Evolutionary conservation across 2,888 invertebrate species (phyloP), one percentile per base, ranked within the genome.

Genomic region (Ectemnius cavifrons): DNA sequence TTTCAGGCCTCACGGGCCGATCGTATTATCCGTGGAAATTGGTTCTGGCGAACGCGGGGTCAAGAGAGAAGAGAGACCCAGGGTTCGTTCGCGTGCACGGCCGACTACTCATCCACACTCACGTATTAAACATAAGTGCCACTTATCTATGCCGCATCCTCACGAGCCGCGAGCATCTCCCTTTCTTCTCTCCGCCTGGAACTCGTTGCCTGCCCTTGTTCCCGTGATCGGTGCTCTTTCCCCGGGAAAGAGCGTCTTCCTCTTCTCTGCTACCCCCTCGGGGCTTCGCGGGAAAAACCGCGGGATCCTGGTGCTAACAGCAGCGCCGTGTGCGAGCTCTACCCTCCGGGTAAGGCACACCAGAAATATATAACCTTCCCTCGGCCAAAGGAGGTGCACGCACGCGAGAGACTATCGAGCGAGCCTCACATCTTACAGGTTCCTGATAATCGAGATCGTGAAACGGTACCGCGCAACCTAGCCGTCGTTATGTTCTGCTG

Each of bases 31-130:
- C 80, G 79, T 80, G 85, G 84, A 87, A 87, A 87, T 87, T 85
- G 86, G 87, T 87, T 86, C 85, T 79, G 82, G 85, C 80, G 83
- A 87, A 87, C 81, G 83, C 82, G 85, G 83, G 87, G 87, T 87
- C 87, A 87, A 81, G 77, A 57, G 76, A 85, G 83, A 83, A 73
- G 52, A 52, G 73, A 61, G 73, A 71, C 77, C 79, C 78, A 77
- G 73, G 81, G 78, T 76, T 80, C 77, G 85, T 86, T 87, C 85
- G 87, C 87, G 87, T 87, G 87, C 86, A 84, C 84, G 81, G 77
- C 85, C 82, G 83, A 83, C 82, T 81, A 84, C 83, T 86, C 86
- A 86, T 87, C 87, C 84, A 84, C 84, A 84, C 84, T 86, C 87
- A 77, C 83, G 84, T 86, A 87, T 87, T 83, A 85, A 86, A 83